Evolutionary conservation across 1,140 invertebrate genomes (phyloP), one percentile per base, ranked within the genome.

Genomic region (Papilio helenus): DNA sequence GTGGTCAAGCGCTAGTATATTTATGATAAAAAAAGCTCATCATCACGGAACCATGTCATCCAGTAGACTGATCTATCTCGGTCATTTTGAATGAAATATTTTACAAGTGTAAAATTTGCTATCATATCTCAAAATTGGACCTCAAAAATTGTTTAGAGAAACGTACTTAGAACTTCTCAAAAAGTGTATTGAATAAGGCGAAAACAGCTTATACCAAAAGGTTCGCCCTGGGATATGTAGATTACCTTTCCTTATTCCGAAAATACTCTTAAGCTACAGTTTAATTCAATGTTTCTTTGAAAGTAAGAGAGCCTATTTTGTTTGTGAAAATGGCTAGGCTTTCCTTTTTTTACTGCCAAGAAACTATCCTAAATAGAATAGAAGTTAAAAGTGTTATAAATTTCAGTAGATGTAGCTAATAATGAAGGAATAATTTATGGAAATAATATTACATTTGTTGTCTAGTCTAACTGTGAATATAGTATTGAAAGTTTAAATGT

Each of bases 141-240:
- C 18, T 20, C 2, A 55, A 18, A n/a, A 55, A 55, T 4, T 23
- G 55, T 61, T 9, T 61, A 61, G 14, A 26, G 10, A 12, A 26
- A 26, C 23, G 20, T 26, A 26, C 23, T 29, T 61, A 61, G 58
- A 61, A 61, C 23, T 1, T 16, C 20, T 61, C 12, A 61, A 26
- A 26, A 26, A 61, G 10, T 14, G 58, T 26, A 61, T 61, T 26
- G 23, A 61, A 61, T 3, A 61, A 61, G 58, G 12, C 26, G 58
- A 61, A 61, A 61, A 61, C 23, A 26, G 58, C 58, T 61, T 61
- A 61, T 23, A 61, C 58, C 58, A 61, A 26, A 61, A 61, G 58
- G 58, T 61, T 61, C 58, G 58, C 23, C 12, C 58, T 26, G 58
- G 58, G 58, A 61, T 61, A 61, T 61, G 23, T 23, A 61, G 58